These are phyloP conservation scores for Yponomeuta cagnagella DNA, from an alignment of 2,888 invertebrate genomes.

Conservation along the genomic window DNA sequence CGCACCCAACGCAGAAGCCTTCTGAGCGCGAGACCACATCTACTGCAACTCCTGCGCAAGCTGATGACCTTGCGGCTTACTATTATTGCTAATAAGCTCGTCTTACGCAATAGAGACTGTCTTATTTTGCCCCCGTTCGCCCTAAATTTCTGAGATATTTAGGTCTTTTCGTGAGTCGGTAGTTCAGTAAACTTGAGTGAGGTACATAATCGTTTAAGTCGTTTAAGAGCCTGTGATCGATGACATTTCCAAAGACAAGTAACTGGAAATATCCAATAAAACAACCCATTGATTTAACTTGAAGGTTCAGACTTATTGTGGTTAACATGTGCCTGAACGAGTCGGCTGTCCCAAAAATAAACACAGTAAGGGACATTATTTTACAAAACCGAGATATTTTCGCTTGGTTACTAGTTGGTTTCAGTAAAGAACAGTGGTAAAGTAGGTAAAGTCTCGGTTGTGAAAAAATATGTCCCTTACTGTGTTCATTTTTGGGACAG, in stretches of 20 bases:
- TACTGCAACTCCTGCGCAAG: conserved; percentile 45
- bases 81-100: conserved; percentile 64
- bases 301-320: neutral
- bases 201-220: neutral
- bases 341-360: too few relatives aligned
- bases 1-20: conserved; percentile 25
- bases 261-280: neutral
- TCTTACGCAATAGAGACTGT: conserved; percentile 48
- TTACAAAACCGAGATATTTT: too few relatives aligned
- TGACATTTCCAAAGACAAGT: neutral
- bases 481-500: too few relatives aligned
- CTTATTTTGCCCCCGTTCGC: conserved; percentile 40
- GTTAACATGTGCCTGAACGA: too few relatives aligned
- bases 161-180: neutral
- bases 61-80: conserved; percentile 64
- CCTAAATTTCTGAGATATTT: conserved; percentile 30
- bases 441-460: too few relatives aligned
- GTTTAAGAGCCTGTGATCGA: neutral
- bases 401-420: too few relatives aligned
- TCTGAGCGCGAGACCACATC: conserved; percentile 20
- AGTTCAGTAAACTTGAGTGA: neutral
- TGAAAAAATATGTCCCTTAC: too few relatives aligned
- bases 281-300: neutral
- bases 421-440: too few relatives aligned
- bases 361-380: too few relatives aligned